Conservation (phyloP, 53 echinoderm and acorn worm species). For the Stichopus horrens region DNA sequence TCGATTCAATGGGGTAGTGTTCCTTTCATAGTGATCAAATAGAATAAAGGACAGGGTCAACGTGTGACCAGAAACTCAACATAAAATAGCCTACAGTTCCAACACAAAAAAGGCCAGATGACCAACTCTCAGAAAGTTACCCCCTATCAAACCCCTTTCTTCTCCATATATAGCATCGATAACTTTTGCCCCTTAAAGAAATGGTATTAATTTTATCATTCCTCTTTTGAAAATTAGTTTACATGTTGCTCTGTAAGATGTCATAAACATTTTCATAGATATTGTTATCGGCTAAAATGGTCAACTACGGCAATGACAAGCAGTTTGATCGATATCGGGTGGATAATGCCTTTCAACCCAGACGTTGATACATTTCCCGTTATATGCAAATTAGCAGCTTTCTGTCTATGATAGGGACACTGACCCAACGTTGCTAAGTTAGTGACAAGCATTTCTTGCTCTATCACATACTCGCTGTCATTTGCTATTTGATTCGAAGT, state of each 20-base stretch:
- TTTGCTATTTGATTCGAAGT: too few relatives aligned
- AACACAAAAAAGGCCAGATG: not conserved
- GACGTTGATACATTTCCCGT: not conserved
- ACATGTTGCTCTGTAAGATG: too few relatives aligned
- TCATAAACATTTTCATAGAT: too few relatives aligned
- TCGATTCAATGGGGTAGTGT: constrained; percentile 3
- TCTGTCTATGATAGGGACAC: not conserved
- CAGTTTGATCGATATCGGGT: not conserved
- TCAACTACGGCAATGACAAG: not conserved
- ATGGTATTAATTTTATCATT: not conserved
- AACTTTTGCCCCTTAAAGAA: not conserved
- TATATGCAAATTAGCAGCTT: not conserved
- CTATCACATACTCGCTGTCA: too few relatives aligned
- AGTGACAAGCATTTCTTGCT: too few relatives aligned
- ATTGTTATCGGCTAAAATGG: not conserved
- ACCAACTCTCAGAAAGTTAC: not conserved
- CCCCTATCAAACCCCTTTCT: not conserved
- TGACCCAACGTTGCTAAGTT: too few relatives aligned
- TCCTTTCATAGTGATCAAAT: not conserved
- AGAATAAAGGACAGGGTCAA: not conserved
- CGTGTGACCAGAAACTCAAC: not conserved
- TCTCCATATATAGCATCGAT: not conserved
- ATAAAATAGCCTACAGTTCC: not conserved
- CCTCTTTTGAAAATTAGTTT: not conserved
- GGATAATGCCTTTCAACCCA: not conserved